phyloP scores from a whole-genome alignment of 1,140 invertebrate genomes.

The Pseudomyrmex sp. region DNA sequence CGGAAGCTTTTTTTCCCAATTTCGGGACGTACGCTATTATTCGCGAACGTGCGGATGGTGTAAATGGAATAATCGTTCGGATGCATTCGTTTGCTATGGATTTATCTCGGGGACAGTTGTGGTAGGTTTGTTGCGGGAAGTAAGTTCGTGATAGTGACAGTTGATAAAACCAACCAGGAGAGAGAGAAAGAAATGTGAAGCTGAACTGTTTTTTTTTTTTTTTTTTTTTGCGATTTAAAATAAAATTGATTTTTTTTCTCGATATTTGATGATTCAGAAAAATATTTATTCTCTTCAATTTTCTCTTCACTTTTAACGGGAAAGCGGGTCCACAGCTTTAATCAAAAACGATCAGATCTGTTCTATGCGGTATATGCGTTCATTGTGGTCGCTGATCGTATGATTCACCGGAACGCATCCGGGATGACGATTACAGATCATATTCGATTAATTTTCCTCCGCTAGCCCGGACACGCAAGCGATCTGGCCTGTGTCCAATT shows the following conservation, averaged over 20 bases:
- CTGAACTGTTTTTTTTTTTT: not conserved
- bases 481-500: constrained; percentile 25
- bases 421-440: constrained; percentile 41
- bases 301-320: not conserved
- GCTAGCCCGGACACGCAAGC: constrained; percentile 19
- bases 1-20: constrained; percentile 23
- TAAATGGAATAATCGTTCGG: constrained; percentile 21
- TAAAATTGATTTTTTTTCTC: not conserved
- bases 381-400: not conserved
- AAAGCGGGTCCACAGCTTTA: not conserved
- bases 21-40: constrained; percentile 37
- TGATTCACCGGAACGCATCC: constrained; percentile 49
- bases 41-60: constrained; percentile 5
- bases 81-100: constrained; percentile 16
- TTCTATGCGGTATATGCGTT: constrained; percentile 26
- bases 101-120: constrained; percentile 15
- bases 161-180: not conserved
- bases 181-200: not conserved
- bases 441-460: constrained; percentile 39
- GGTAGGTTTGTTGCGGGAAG: not conserved
- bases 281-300: not conserved
- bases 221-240: not conserved
- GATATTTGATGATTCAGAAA: not conserved
- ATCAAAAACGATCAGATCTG: not conserved
- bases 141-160: not conserved